Percentiles rank a stretch among this genome's conserved stretches.
phyloP scores from a whole-genome alignment of 2,113 vertebrate species.

The Micronycteris hirsuta region DNA sequence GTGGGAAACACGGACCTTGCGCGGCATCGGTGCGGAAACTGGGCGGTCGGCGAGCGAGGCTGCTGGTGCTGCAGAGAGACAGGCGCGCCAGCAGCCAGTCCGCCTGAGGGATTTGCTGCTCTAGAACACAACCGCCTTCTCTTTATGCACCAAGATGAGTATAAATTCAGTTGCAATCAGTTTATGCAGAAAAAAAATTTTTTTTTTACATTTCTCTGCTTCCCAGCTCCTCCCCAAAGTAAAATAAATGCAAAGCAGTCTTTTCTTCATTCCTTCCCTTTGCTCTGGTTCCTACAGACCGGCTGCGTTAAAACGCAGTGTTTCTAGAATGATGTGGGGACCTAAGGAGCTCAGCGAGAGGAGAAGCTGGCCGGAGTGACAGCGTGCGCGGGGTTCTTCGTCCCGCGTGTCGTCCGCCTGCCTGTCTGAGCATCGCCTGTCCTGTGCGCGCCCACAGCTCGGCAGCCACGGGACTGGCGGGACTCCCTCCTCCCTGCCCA shows the following conservation, averaged over 20 bases:
- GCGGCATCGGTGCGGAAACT: neutral
- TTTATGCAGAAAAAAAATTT: neutral
- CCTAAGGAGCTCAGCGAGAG: neutral
- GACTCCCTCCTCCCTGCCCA: neutral
- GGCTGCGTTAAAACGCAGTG: neutral
- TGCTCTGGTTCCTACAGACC: neutral
- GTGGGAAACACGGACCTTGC: neutral
- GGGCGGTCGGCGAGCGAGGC: neutral
- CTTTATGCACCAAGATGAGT: neutral
- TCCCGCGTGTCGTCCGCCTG: neutral
- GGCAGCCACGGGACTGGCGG: neutral
- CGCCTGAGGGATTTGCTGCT: neutral
- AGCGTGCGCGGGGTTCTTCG: neutral
- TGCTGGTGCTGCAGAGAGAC: neutral
- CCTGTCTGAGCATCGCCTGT: neutral
- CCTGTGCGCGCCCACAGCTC: neutral
- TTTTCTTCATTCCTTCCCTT: neutral
- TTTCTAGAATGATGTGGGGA: neutral
- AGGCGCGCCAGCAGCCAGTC: neutral
- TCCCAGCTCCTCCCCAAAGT: conserved; percentile 2
- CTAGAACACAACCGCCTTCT: neutral
- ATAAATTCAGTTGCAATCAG: neutral
- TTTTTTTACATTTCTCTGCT: neutral
- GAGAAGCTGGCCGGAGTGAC: neutral
- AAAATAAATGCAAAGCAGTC: conserved; percentile 18